Percentiles rank a stretch among this genome's conserved stretches.
Conservation (phyloP, 2,888 invertebrate species). For the Colletes collaris region DNA sequence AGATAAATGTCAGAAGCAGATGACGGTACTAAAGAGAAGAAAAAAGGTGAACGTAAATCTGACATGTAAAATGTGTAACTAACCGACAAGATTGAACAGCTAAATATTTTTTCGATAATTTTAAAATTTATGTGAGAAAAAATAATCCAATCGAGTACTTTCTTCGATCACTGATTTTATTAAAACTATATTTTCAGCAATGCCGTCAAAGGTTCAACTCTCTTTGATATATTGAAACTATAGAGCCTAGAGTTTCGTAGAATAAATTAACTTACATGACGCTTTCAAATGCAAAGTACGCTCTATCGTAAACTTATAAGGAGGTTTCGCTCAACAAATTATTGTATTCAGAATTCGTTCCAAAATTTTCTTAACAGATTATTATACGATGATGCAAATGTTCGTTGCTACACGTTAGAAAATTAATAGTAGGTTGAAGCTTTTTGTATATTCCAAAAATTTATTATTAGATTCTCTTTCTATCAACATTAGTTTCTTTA, state of each 20-base stretch:
- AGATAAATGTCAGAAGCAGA: slow-evolving; percentile 1
- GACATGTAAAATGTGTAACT: background rate
- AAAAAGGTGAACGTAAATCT: background rate
- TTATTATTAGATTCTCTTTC: no score
- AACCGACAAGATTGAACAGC: no score
- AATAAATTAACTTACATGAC: slow-evolving; percentile 1
- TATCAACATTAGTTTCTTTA: no score
- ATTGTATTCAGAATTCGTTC: no score
- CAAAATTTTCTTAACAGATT: background rate
- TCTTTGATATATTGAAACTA: slow-evolving; percentile 5
- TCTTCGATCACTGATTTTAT: background rate
- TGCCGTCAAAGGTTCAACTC: slow-evolving; percentile 8
- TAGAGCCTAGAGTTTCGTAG: slow-evolving; percentile 1
- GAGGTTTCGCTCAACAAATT: background rate
- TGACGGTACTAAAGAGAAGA: background rate
- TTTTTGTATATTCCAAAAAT: no score
- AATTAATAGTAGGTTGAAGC: no score
- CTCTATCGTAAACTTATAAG: slow-evolving; percentile 14
- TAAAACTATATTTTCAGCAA: slow-evolving; percentile 5
- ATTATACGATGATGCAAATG: no score
- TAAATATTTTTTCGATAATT: no score
- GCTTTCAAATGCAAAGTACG: slow-evolving; percentile 34
- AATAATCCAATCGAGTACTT: no score
- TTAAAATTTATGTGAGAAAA: no score
- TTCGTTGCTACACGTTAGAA: no score